Base-by-base conservation (phyloP, 2,888 invertebrate species). In the Drosophila yooni region DNA sequence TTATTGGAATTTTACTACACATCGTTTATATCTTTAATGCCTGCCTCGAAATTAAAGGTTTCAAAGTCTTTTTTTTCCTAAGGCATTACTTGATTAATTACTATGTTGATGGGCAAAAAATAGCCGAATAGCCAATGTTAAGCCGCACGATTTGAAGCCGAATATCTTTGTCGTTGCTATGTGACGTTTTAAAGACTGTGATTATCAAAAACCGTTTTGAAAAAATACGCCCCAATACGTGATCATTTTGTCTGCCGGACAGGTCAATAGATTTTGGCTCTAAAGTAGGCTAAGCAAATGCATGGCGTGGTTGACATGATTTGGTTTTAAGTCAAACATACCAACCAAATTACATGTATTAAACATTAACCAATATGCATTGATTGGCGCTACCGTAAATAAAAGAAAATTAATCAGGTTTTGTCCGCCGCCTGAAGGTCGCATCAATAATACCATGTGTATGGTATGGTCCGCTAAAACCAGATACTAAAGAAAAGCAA, bases 211-310 rank as follows among this genome's bases (percentile, higher is more conserved):
- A 54, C 29, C 59, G 54, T 69, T 69, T 65, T 38, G 31, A 65
- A n/a, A 43, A 48, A 0, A 67, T 48, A 66, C 77, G 69, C 65
- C 81, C 76, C 36, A 46, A 50, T 60, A 62, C 50, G 51, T 63
- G 57, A 43, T 18, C n/a, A 43, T 38, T 13, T 21, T 36, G 38
- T 36, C 54, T 53, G 59, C 57, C 38, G 67, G 62, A 36, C 70
- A 67, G 74, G 66, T 73, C 73, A 70, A 67, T 48, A 54, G 64
- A 64, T 56, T 54, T 36, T 59, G 65, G 50, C 58, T 54, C 29
- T 59, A 65, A 89, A 86, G 74, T 83, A 67, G 89, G 84, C 84
- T 89, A 84, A 76, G 70, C 70, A 83, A 84, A 89, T 79, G 81
- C 81, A 68, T 64, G 64, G 60, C 59, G 48, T 56, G 81, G 21